These are phyloP conservation scores for Sepiola atlantica DNA, from an alignment of 2,888 invertebrate species.

Conservation along the genomic window DNA sequence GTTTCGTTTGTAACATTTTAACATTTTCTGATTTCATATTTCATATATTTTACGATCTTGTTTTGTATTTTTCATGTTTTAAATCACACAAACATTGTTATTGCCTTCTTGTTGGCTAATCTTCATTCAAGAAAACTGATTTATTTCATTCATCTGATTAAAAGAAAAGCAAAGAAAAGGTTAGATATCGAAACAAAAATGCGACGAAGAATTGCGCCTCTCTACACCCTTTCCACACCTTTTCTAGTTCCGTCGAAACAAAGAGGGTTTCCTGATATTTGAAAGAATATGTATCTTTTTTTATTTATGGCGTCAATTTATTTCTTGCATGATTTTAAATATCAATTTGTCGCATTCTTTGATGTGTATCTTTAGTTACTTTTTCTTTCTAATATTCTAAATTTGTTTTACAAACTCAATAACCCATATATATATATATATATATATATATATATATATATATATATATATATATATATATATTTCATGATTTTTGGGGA, in stretches of 20 bases:
- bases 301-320: background rate
- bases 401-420: background rate
- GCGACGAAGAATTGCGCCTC: background rate
- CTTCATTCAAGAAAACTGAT: background rate
- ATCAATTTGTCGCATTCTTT: background rate
- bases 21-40: background rate
- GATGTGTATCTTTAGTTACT: background rate
- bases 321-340: background rate
- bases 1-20: background rate
- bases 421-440: background rate
- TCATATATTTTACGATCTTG: background rate
- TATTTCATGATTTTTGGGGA: no score
- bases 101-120: background rate
- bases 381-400: background rate
- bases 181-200: background rate
- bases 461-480: background rate
- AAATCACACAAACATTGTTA: background rate
- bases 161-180: background rate
- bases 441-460: background rate
- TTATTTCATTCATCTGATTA: background rate
- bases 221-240: background rate
- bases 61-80: background rate
- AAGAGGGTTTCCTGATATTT: background rate
- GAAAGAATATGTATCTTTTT: background rate
- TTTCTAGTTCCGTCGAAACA: background rate